phyloP scores from a whole-genome alignment of 2,888 invertebrate genomes.

The Stenurella melanura region DNA sequence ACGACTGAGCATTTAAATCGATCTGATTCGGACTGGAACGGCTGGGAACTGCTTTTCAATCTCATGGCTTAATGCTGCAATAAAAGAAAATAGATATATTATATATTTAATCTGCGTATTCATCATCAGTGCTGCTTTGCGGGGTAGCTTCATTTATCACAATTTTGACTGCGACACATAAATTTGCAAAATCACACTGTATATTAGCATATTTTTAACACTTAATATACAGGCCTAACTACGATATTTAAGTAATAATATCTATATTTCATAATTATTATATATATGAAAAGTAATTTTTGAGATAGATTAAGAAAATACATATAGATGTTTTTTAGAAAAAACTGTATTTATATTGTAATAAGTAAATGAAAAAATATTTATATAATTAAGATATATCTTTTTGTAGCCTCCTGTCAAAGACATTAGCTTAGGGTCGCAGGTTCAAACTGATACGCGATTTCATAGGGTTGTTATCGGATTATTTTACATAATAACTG shows the following conservation, averaged over 20 bases:
- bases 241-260: slow-evolving; percentile 73
- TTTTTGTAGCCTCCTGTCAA: slow-evolving; percentile 74
- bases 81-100: slow-evolving; percentile 24
- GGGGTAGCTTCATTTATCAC: slow-evolving; percentile 65
- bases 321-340: slow-evolving; percentile 73
- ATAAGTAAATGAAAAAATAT: slow-evolving; percentile 70
- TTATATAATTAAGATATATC: slow-evolving; percentile 71
- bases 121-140: slow-evolving; percentile 54
- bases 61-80: slow-evolving; percentile 51
- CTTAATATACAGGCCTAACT: slow-evolving; percentile 75
- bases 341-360: slow-evolving; percentile 72
- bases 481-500: slow-evolving; percentile 10
- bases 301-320: slow-evolving; percentile 70
- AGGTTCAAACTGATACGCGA: slow-evolving; percentile 70
- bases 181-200: slow-evolving; percentile 69
- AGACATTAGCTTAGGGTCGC: slow-evolving; percentile 72
- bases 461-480: slow-evolving; percentile 55
- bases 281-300: slow-evolving; percentile 68
- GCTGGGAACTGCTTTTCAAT: slow-evolving; percentile 51
- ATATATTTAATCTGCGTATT: slow-evolving; percentile 50
- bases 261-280: slow-evolving; percentile 73
- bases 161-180: slow-evolving; percentile 68
- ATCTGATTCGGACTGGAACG: slow-evolving; percentile 31
- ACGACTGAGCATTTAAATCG: slow-evolving; percentile 27
- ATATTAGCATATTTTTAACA: slow-evolving; percentile 75